These are phyloP conservation scores for Dermolepida albohirtum DNA, from an alignment of 2,888 invertebrate species.

Conservation along the genomic window DNA sequence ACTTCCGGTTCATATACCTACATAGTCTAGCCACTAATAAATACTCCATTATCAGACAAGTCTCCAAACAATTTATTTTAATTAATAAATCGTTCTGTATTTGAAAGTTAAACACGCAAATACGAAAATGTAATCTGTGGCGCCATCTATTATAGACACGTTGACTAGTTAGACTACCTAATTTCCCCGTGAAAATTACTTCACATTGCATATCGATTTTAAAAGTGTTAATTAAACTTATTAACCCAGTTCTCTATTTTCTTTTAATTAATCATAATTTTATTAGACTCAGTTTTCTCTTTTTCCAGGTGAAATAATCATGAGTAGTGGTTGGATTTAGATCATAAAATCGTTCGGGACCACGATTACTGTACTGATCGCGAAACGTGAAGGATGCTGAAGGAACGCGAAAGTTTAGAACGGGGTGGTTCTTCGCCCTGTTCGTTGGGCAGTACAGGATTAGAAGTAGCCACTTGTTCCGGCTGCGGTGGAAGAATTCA, in stretches of 20 bases:
- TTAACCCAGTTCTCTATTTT: slow-evolving; percentile 5
- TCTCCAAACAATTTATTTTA: slow-evolving; percentile 28
- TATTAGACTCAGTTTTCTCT: not conserved
- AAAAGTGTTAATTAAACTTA: slow-evolving; percentile 4
- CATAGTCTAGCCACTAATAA: slow-evolving; percentile 26
- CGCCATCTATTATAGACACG: slow-evolving; percentile 10
- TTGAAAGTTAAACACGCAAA: slow-evolving; percentile 28
- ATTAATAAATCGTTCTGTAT: slow-evolving; percentile 26
- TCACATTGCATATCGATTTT: not conserved
- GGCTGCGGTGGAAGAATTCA: slow-evolving; percentile 74
- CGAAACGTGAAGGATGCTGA: slow-evolving; percentile 68
- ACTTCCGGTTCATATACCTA: slow-evolving; percentile 11
- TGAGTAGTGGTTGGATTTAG: slow-evolving; percentile 14
- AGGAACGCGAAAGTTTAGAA: slow-evolving; percentile 74
- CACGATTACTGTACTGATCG: not conserved
- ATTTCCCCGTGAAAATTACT: slow-evolving; percentile 9
- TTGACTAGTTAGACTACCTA: not conserved
- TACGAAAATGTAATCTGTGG: slow-evolving; percentile 18
- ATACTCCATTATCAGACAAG: slow-evolving; percentile 25
- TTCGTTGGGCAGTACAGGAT: slow-evolving; percentile 61
- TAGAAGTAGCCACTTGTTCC: slow-evolving; percentile 67
- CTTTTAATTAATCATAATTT: not conserved
- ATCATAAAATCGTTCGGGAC: not conserved
- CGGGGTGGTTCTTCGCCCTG: slow-evolving; percentile 65
- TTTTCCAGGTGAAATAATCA: slow-evolving; percentile 16